A percentile compares a stretch with the other conserved stretches of the same genome.
Conservation (phyloP, 2,113 vertebrate genomes). For the Pelodiscus sinensis region DNA sequence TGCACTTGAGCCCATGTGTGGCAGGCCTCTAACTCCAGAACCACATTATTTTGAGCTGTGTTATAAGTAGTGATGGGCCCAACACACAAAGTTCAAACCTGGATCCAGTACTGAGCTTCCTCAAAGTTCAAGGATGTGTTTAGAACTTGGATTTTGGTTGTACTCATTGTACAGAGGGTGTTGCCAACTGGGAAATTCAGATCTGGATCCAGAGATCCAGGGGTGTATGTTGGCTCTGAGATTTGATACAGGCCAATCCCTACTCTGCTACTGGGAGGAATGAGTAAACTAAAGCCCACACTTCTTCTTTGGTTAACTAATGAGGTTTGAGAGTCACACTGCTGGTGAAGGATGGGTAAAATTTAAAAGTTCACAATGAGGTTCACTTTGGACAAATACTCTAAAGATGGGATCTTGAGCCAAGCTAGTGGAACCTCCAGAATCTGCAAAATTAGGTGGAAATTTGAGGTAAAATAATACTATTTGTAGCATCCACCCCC, state of each 20-base stretch:
- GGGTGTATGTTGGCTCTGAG: rapidly evolving
- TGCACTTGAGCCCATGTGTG: not conserved
- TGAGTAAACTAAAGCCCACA: not conserved
- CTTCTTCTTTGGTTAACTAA: not conserved
- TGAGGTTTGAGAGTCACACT: not conserved
- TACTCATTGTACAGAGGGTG: not conserved
- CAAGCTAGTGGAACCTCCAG: conserved; percentile 16
- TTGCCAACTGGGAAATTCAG: not conserved
- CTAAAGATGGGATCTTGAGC: conserved; percentile 7
- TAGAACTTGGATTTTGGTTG: conserved; percentile 9
- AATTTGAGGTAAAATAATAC: not conserved
- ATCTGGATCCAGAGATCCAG: not conserved
- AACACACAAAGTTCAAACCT: rapidly evolving
- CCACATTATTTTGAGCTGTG: not conserved
- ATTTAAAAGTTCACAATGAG: not conserved
- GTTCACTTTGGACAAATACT: conserved; percentile 23
- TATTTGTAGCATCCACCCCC: not conserved
- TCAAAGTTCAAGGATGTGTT: not conserved
- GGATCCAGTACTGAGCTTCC: not conserved
- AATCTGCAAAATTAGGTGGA: not conserved
- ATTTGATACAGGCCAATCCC: not conserved
- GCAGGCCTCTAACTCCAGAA: not conserved
- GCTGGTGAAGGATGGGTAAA: not conserved
- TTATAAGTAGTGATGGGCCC: not conserved
- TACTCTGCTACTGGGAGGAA: not conserved